Evolutionary conservation across 2,113 vertebrate species (phyloP).

Genomic region (Petroica traversi): DNA sequence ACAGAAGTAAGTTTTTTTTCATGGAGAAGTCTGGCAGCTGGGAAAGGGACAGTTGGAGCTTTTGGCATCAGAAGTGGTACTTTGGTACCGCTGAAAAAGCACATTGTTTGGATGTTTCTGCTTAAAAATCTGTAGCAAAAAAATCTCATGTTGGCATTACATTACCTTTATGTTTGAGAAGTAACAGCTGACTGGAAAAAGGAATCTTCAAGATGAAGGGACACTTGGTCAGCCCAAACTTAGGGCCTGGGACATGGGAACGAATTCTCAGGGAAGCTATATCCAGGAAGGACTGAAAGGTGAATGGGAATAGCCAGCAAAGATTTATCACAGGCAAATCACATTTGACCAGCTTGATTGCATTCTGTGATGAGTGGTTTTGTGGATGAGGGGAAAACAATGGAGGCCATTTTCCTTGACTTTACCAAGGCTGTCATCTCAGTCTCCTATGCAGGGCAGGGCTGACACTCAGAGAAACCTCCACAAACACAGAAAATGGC

Average conservation of each 20-base stretch:
- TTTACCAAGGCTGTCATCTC: neutral
- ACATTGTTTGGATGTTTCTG: neutral
- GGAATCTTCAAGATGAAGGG: neutral
- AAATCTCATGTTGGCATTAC: neutral
- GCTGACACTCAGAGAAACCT: neutral
- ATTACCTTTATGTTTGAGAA: neutral
- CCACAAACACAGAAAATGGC: neutral
- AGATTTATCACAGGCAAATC: neutral
- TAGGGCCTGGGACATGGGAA: neutral
- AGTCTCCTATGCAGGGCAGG: neutral
- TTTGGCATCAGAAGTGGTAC: constrained; percentile 2
- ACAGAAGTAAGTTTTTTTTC: neutral
- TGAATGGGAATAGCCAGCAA: neutral
- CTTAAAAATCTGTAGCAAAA: neutral
- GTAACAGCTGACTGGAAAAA: neutral
- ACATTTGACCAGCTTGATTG: neutral
- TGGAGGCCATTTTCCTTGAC: neutral
- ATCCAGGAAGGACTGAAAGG: neutral
- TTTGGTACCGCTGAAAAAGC: neutral
- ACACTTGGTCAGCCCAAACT: neutral
- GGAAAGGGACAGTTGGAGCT: constrained; percentile 38
- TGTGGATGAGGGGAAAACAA: neutral
- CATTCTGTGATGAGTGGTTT: neutral
- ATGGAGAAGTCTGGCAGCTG: neutral
- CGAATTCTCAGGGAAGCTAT: neutral